These are phyloP conservation scores for Drosophila kepulauana DNA, from an alignment of 1,140 invertebrate species.

Conservation along the genomic window DNA sequence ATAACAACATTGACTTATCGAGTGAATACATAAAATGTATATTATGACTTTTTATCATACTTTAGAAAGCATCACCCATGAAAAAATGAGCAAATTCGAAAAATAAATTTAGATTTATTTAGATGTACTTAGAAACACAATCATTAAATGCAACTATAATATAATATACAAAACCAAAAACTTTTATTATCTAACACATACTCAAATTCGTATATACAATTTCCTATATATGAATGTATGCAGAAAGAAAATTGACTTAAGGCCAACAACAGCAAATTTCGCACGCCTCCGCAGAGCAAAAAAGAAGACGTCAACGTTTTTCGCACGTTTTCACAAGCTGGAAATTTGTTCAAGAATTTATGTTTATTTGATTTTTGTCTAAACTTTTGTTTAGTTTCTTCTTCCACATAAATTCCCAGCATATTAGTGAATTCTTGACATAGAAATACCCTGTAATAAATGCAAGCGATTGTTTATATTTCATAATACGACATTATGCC, in stretches of 20 bases:
- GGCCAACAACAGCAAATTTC: not conserved
- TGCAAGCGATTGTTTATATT: no score
- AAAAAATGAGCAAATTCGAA: constrained; percentile 6
- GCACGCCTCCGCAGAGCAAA: constrained; percentile 13
- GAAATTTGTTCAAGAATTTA: constrained; percentile 29
- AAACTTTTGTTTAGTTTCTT: constrained; percentile 12
- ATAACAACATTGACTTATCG: no score
- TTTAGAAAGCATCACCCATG: not conserved
- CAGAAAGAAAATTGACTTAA: not conserved
- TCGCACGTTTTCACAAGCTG: constrained; percentile 25
- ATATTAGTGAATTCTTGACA: constrained; percentile 3
- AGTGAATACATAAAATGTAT: no score
- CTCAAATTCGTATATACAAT: not conserved
- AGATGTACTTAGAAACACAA: constrained; percentile 10
- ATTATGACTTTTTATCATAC: not conserved
- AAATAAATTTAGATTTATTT: constrained; percentile 24
- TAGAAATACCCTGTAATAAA: constrained; percentile 1
- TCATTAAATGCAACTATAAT: not conserved
- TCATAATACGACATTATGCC: not conserved
- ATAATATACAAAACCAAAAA: not conserved
- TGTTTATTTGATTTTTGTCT: constrained; percentile 22
- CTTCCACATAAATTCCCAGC: not conserved
- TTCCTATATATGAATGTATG: not conserved
- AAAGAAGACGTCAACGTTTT: constrained; percentile 9
- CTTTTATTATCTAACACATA: not conserved